Percentiles rank a stretch among this genome's conserved stretches.
Conservation (phyloP, 2,797 vertebrate species). For the Erethizon dorsatum region DNA sequence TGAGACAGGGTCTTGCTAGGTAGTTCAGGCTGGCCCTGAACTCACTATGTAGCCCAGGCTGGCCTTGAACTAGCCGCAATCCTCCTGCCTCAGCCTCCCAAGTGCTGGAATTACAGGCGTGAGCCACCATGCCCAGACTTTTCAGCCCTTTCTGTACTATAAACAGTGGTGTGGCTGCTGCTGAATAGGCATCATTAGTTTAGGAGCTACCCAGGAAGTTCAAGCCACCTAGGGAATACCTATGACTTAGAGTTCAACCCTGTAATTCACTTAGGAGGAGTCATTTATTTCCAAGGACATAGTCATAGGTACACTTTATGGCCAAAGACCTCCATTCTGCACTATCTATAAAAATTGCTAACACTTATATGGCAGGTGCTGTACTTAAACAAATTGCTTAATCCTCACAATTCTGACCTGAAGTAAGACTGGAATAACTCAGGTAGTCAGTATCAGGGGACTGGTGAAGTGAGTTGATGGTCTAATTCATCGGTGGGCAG, state of each 20-base stretch:
- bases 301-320: neutral
- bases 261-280: neutral
- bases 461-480: neutral
- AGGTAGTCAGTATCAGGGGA: neutral
- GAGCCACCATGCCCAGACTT: neutral
- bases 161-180: neutral
- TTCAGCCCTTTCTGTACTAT: neutral
- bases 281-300: slow-evolving; percentile 12
- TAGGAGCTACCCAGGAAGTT: neutral
- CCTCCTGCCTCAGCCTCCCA: neutral
- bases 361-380: neutral
- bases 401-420: neutral
- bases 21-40: neutral
- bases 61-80: neutral
- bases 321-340: neutral
- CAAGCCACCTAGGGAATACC: neutral
- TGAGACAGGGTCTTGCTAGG: neutral
- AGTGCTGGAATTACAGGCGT: neutral
- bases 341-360: neutral
- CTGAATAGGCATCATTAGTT: neutral
- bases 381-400: neutral
- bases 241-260: neutral
- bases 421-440: neutral
- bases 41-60: no score
- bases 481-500: neutral